Evolutionary conservation across 35 echinoderm and acorn worm species (phyloP), one percentile per base, ranked within the genome.

Genomic region (Holothuria glaberrima): DNA sequence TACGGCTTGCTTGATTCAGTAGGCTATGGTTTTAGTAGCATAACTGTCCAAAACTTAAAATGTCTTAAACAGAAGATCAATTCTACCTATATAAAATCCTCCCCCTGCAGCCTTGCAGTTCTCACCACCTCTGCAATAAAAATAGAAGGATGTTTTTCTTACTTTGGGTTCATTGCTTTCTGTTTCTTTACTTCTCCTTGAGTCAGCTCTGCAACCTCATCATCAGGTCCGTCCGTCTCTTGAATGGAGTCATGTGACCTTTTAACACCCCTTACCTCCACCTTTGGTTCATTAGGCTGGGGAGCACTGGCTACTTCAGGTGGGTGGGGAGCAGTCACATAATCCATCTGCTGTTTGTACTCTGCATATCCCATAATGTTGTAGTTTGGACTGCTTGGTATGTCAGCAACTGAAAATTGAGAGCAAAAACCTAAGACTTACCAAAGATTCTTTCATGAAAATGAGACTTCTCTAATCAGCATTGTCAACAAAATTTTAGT

Each of bases 81-180:
- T 41, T 2, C 36, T 41, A 2, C 36, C 36, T 7, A 41, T 4
- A 41, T 41, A 7, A 7, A 2, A 41, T 41, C 36, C 36, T 41
- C 7, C 36, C 36, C 36, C 36, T 41, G 36, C 36, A 41, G 7
- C 36, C 36, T 41, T 41, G 2, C 36, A 41, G 2, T 2, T 41
- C 7, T 2, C 2, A 41, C 36, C 36, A 41, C 36, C 36, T 41
- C 7, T 41, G 36, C 36, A 41, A 41, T 41, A 41, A 9, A 5
- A 54, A 54, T 14, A 14, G 50, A 54, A 21, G 26, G 30, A 38
- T 73, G 3, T 36, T 29, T 12, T 12, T 75, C 92, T 97, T 88
- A 94, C 92, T 92, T 97, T 82, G 92, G 94, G 76, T 93, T 89
- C 94, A 96, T 96, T 14, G 92, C 87, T 60, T 93, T 96, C 22